Conservation (phyloP, 2,113 vertebrate genomes). For the Myotis lucifugus region DNA sequence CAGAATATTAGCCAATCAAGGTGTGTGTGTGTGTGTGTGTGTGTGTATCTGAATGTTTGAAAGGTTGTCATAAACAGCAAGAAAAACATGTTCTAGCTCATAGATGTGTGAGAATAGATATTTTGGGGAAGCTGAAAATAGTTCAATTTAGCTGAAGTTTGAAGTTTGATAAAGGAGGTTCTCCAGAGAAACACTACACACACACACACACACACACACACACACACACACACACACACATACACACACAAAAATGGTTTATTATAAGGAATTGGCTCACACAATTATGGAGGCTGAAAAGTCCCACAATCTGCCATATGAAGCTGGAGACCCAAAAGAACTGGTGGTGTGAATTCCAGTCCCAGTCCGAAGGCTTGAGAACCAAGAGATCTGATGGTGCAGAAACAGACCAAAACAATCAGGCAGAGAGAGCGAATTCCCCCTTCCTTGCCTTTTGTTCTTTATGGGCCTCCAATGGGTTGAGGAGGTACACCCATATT, state of each 20-base stretch:
- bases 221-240: too few species aligned
- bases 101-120: not conserved
- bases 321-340: not conserved
- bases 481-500: not conserved
- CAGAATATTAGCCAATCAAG: not conserved
- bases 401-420: not conserved
- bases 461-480: not conserved
- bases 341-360: not conserved
- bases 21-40: not conserved
- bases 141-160: slow-evolving; percentile 29
- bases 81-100: not conserved
- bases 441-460: not conserved
- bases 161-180: slow-evolving; percentile 12
- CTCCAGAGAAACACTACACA: not conserved
- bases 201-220: too few species aligned
- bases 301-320: not conserved
- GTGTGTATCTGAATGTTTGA: not conserved
- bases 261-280: not conserved
- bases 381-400: too few species aligned
- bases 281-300: not conserved
- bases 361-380: not conserved
- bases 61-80: not conserved
- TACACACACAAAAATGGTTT: not conserved
- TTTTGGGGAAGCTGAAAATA: not conserved
- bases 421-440: not conserved